Conservation (phyloP, 1,140 invertebrate species). For the Trachymyrmex cornetzi region DNA sequence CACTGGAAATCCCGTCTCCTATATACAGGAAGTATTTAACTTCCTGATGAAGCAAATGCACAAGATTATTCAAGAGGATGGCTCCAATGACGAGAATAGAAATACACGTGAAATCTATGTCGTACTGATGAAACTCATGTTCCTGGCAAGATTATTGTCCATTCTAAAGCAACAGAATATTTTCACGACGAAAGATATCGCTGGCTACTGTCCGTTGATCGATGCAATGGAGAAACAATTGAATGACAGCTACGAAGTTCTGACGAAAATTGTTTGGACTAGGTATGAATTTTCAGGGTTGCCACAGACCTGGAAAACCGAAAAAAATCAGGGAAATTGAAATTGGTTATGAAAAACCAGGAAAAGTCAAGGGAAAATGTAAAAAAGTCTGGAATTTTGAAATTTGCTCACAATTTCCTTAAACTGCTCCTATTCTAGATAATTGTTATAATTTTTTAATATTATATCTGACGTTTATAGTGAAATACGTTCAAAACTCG, state of each 20-base stretch:
- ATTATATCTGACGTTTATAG: too few species aligned
- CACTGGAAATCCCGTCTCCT: not conserved
- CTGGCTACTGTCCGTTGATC: not conserved
- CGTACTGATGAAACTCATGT: conserved; percentile 4
- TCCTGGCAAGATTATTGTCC: conserved; percentile 25
- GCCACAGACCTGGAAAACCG: too few species aligned
- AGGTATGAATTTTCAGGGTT: too few species aligned
- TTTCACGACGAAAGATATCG: not conserved
- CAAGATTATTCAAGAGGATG: conserved; percentile 17
- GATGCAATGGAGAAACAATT: conserved; percentile 4
- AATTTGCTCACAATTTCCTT: too few species aligned
- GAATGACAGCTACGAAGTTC: not conserved
- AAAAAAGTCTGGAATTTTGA: too few species aligned
- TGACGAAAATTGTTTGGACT: not conserved
- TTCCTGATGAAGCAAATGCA: conserved; percentile 12
- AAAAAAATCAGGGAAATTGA: too few species aligned
- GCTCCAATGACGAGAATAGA: not conserved
- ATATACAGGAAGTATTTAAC: not conserved
- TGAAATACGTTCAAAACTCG: too few species aligned
- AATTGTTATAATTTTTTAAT: too few species aligned
- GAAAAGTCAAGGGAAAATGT: too few species aligned
- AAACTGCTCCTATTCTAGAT: too few species aligned
- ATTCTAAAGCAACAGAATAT: not conserved
- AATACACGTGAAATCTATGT: not conserved
- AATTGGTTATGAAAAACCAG: too few species aligned